These are phyloP conservation scores for Mesembrinibis cayennensis DNA, from an alignment of 2,113 vertebrate genomes.

Conservation along the genomic window DNA sequence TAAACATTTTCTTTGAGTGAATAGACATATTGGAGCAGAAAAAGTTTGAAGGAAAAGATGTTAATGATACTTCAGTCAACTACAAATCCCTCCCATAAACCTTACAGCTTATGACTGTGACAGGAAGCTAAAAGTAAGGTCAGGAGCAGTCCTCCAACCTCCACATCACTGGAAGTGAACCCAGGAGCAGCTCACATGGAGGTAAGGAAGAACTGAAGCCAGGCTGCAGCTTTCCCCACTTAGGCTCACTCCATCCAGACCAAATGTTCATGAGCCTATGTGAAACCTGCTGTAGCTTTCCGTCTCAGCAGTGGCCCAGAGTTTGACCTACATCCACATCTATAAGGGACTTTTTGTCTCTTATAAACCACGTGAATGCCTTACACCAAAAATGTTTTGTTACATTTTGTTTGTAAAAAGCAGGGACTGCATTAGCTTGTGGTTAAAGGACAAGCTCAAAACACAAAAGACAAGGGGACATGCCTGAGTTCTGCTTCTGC, in stretches of 20 bases:
- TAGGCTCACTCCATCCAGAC: not conserved
- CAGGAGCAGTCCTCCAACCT: not conserved
- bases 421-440: not conserved
- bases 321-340: not conserved
- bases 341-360: not conserved
- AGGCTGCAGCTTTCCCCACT: not conserved
- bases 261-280: fast-evolving
- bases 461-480: not conserved
- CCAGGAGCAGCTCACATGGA: not conserved
- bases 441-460: not conserved
- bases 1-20: not conserved
- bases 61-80: not conserved
- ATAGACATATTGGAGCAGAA: not conserved
- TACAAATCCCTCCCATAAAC: not conserved
- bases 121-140: not conserved
- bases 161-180: not conserved
- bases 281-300: not conserved
- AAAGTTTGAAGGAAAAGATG: not conserved
- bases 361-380: not conserved
- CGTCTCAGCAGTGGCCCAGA: not conserved
- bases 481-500: not conserved
- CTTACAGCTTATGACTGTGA: not conserved
- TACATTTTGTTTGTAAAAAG: not conserved
- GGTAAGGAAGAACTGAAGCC: not conserved
- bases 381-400: not conserved